Conservation (phyloP, 2,797 vertebrate species). For the Anomalospiza imberbis region DNA sequence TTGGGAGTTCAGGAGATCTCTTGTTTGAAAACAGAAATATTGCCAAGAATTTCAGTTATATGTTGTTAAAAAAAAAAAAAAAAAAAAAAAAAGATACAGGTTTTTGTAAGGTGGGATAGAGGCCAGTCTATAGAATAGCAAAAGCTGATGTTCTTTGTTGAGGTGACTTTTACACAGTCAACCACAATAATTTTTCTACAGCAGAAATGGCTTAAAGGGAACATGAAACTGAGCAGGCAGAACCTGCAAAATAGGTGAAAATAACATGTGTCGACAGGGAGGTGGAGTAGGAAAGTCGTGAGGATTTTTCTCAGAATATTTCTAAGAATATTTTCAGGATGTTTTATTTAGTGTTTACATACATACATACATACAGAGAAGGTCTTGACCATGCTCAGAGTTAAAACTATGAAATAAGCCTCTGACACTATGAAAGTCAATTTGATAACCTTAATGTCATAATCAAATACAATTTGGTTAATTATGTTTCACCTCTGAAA, state of each 20-base stretch:
- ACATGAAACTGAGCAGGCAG: neutral
- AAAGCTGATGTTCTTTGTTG: neutral
- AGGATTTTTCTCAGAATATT: neutral
- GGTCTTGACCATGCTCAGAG: accelerated
- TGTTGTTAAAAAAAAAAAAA: neutral
- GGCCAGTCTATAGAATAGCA: neutral
- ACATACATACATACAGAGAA: neutral
- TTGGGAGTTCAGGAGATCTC: neutral
- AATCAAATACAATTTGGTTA: neutral
- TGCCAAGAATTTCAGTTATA: neutral
- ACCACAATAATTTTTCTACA: neutral
- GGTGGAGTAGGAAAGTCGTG: neutral
- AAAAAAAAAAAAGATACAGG: neutral
- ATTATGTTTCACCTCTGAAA: neutral
- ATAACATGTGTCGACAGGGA: accelerated
- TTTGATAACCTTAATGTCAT: neutral
- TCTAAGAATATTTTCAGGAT: neutral
- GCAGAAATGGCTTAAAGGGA: neutral
- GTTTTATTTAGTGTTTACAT: neutral
- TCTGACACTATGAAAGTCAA: neutral
- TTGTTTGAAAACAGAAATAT: neutral
- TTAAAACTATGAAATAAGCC: neutral
- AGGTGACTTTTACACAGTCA: neutral
- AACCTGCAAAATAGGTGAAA: neutral
- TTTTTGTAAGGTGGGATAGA: neutral